phyloP scores from a whole-genome alignment of 2,797 vertebrate species.

The Salmo trutta region DNA sequence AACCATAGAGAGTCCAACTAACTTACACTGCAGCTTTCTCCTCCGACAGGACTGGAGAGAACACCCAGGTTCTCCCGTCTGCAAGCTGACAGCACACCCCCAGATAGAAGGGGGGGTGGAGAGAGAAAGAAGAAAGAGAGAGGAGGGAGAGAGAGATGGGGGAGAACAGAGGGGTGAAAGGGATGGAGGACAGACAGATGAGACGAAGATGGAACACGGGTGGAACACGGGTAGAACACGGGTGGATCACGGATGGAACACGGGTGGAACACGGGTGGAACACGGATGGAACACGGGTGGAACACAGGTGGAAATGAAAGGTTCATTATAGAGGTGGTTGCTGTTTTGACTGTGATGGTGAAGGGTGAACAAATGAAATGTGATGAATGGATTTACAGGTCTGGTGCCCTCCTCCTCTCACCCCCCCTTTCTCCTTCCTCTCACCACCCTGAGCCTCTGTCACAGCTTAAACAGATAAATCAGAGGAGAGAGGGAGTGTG shows the following conservation, averaged over 20 bases:
- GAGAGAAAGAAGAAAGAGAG: too few species aligned
- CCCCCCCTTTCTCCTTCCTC: too few species aligned
- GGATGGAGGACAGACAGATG: too few species aligned
- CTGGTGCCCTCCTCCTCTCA: background rate
- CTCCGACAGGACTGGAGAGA: conserved; percentile 81
- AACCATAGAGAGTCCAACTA: background rate
- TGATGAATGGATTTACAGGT: too few species aligned
- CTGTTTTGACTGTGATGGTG: background rate
- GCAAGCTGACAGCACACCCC: conserved; percentile 78
- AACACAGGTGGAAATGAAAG: conserved; percentile 12
- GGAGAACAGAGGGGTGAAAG: background rate
- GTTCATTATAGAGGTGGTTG: background rate
- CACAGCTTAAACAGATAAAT: too few species aligned
- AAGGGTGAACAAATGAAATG: background rate
- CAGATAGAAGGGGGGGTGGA: background rate
- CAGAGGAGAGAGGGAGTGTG: too few species aligned
- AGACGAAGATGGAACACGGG: background rate
- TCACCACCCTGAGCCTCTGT: too few species aligned
- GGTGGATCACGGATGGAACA: background rate
- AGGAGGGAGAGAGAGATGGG: too few species aligned
- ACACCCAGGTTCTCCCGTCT: conserved; percentile 88
- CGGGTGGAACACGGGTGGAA: too few species aligned
- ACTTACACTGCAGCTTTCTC: conserved; percentile 56
- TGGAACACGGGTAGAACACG: conserved; percentile 7
- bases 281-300: background rate